phyloP scores from a whole-genome alignment of 2,797 vertebrate species.

The Enteromius anoplus region DNA sequence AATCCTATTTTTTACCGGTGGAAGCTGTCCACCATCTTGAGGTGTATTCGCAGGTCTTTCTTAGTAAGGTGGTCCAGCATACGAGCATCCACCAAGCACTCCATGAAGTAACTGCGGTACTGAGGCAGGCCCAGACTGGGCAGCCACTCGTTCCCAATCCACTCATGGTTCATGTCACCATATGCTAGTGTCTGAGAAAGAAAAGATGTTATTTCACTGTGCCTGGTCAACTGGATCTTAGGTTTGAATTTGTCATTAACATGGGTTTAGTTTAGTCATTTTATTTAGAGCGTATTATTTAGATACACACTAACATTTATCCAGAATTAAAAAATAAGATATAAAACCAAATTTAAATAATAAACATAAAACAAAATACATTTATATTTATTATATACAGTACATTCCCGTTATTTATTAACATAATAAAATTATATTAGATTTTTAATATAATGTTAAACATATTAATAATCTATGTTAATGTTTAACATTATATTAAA shows the following conservation, averaged over 20 bases:
- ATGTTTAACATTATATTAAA: too few species aligned
- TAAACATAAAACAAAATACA: not conserved
- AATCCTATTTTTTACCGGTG: conserved; percentile 77
- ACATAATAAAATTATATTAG: not conserved
- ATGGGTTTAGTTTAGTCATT: not conserved
- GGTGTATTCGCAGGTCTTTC: conserved; percentile 85
- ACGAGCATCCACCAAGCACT: conserved; percentile 86
- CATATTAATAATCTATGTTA: too few species aligned
- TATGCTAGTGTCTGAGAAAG: conserved; percentile 82
- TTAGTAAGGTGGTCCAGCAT: conserved; percentile 90
- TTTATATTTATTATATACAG: not conserved
- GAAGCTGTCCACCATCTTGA: conserved; percentile 91
- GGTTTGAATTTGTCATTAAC: not conserved
- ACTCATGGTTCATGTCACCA: conserved; percentile 89
- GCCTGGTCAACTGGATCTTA: not conserved
- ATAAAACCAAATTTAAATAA: too few species aligned
- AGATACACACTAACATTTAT: too few species aligned
- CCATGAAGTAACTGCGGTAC: conserved; percentile 91
- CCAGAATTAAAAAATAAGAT: too few species aligned
- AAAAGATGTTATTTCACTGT: not conserved
- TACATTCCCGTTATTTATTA: not conserved
- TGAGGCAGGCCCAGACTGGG: conserved; percentile 87
- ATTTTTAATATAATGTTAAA: not conserved
- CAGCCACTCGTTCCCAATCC: conserved; percentile 88
- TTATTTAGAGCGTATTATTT: not conserved